phyloP scores from a whole-genome alignment of 2,113 vertebrate genomes.

The Psephotus haematonotus region DNA sequence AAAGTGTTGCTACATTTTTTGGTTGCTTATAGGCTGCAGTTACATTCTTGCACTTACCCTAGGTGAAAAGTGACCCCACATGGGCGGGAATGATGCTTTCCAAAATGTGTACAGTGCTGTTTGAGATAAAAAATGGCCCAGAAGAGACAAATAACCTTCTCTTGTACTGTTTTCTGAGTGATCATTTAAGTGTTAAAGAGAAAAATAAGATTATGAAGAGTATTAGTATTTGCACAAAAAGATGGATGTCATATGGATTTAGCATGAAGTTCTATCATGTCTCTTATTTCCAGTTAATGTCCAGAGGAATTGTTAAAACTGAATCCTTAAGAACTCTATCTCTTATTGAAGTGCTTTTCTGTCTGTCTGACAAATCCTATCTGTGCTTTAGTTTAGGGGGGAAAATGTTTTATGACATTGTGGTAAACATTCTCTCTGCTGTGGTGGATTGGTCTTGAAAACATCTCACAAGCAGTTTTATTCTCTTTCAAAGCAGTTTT shows the following conservation, averaged over 20 bases:
- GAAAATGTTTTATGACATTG: fast-evolving
- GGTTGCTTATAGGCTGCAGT: neutral
- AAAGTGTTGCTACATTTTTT: neutral
- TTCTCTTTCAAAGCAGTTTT: neutral
- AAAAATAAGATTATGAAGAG: neutral
- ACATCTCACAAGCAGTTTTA: neutral
- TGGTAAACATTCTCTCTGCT: neutral
- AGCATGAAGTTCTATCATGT: neutral
- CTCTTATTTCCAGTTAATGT: neutral
- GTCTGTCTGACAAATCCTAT: neutral
- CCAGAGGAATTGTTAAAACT: neutral
- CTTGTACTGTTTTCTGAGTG: neutral
- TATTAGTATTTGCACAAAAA: neutral
- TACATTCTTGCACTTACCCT: neutral
- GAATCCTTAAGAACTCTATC: neutral
- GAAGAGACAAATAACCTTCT: neutral
- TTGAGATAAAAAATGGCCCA: neutral
- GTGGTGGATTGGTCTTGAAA: neutral
- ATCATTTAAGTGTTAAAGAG: neutral
- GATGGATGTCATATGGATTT: neutral
- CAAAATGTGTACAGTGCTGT: neutral
- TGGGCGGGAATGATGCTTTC: neutral
- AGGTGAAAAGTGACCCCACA: neutral
- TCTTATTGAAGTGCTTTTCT: neutral
- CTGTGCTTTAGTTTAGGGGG: neutral